Conservation (phyloP, 2,888 invertebrate genomes). For the Clunio marinus region DNA sequence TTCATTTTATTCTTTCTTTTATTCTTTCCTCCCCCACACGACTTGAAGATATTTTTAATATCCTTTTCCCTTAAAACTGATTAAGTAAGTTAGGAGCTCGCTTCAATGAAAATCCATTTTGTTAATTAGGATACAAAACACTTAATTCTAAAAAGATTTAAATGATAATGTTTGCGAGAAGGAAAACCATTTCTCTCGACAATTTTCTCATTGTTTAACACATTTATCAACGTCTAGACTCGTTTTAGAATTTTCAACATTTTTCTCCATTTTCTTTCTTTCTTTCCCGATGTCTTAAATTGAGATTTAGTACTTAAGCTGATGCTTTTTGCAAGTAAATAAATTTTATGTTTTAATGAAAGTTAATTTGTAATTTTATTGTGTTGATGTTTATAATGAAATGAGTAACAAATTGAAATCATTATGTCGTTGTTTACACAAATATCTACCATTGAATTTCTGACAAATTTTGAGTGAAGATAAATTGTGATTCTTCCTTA, state of each 20-base stretch:
- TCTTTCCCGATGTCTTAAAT: constrained; percentile 14
- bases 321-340: not conserved
- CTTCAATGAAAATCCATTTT: constrained; percentile 27
- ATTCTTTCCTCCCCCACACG: too few species aligned
- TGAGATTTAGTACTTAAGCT: constrained; percentile 30
- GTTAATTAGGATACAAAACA: constrained; percentile 27
- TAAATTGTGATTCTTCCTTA: too few species aligned
- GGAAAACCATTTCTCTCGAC: not conserved
- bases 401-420: not conserved
- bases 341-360: constrained; percentile 30
- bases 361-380: constrained; percentile 26
- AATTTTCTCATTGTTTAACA: constrained; percentile 15
- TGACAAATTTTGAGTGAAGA: too few species aligned
- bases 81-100: too few species aligned
- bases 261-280: not conserved
- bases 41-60: too few species aligned
- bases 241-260: not conserved
- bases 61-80: not conserved
- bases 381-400: constrained; percentile 4
- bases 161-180: not conserved
- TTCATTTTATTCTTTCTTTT: too few species aligned
- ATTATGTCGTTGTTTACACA: not conserved
- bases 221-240: constrained; percentile 38
- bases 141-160: constrained; percentile 28
- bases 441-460: too few species aligned